phyloP scores from a whole-genome alignment of 2,113 vertebrate species.

The Chaetorhynchus papuensis region DNA sequence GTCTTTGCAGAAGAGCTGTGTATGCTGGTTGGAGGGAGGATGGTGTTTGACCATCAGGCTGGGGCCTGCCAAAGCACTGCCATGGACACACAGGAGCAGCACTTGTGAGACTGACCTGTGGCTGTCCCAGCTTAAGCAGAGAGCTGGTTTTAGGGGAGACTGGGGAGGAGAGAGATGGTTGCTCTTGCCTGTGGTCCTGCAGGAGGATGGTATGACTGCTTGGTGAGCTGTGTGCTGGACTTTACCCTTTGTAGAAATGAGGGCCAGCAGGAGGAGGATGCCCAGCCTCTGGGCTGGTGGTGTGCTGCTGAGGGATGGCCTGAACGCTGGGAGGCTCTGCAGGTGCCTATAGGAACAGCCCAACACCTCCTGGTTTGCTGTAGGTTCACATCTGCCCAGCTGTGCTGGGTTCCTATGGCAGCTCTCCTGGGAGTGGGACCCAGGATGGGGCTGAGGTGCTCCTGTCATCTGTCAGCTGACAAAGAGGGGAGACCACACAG shows the following conservation, averaged over 20 bases:
- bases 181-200: background rate
- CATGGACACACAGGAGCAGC: accelerated
- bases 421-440: background rate
- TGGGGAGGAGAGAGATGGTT: background rate
- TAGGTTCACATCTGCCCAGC: background rate
- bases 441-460: background rate
- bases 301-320: background rate
- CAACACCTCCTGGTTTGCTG: background rate
- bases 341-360: background rate
- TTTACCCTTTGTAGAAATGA: background rate
- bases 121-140: background rate
- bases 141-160: background rate
- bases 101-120: accelerated
- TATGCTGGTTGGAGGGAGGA: background rate
- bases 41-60: accelerated
- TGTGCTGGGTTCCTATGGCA: background rate
- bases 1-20: background rate
- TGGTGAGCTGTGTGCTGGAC: background rate
- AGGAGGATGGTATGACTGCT: background rate
- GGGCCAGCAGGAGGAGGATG: background rate
- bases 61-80: background rate
- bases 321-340: background rate
- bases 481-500: accelerated
- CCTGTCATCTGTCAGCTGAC: accelerated
- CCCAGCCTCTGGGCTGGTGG: background rate